phyloP scores from a whole-genome alignment of 2,888 invertebrate species.

The Ernsta delagoae region DNA sequence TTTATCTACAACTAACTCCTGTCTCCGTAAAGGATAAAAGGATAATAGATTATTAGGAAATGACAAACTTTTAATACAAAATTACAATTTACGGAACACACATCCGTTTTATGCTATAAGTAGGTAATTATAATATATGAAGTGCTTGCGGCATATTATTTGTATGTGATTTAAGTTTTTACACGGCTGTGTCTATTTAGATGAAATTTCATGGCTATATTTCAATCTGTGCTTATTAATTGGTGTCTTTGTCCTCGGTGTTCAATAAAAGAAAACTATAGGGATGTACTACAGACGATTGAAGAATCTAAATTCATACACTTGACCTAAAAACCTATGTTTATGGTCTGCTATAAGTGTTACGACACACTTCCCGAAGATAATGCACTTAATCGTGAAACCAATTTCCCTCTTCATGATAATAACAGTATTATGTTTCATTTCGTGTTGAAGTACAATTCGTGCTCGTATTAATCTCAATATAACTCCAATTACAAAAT shows the following conservation, averaged over 20 bases:
- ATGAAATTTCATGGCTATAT: too few relatives aligned
- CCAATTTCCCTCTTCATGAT: neutral
- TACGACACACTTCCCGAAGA: neutral
- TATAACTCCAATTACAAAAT: slow-evolving; percentile 29
- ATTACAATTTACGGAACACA: neutral
- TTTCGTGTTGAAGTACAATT: slow-evolving; percentile 14
- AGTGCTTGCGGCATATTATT: too few relatives aligned
- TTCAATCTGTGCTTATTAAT: too few relatives aligned
- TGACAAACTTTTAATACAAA: neutral
- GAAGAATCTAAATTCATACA: too few relatives aligned
- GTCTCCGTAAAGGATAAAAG: slow-evolving; percentile 14
- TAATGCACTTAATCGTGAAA: slow-evolving; percentile 2
- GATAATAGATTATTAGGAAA: neutral
- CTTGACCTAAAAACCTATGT: neutral
- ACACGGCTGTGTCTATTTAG: too few relatives aligned
- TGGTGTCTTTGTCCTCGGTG: too few relatives aligned
- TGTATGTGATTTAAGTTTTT: too few relatives aligned
- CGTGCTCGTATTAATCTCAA: slow-evolving; percentile 19
- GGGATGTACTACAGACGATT: too few relatives aligned
- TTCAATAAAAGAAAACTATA: too few relatives aligned
- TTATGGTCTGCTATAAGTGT: neutral
- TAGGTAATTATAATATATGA: too few relatives aligned
- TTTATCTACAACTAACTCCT: slow-evolving; percentile 30
- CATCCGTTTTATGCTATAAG: too few relatives aligned
- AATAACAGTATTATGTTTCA: neutral